phyloP scores from a whole-genome alignment of 2,113 vertebrate genomes.

The Nesoenas mayeri region DNA sequence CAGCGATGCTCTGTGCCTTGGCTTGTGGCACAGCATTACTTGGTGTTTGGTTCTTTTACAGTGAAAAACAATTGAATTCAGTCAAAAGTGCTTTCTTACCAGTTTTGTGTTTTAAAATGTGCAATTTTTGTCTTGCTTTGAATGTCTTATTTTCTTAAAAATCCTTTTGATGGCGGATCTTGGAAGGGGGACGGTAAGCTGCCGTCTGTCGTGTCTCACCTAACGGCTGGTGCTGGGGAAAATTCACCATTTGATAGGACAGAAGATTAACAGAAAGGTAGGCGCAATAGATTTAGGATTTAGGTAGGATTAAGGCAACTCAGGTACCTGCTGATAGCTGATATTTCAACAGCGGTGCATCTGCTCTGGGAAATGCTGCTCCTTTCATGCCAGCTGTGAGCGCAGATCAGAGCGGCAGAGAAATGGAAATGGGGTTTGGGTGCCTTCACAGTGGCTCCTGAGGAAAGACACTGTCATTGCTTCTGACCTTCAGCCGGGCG shows the following conservation, averaged over 20 bases:
- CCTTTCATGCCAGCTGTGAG: neutral
- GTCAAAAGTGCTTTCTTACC: neutral
- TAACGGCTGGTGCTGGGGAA: neutral
- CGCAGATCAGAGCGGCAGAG: neutral
- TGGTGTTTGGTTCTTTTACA: neutral
- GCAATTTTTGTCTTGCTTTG: neutral
- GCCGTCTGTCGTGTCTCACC: neutral
- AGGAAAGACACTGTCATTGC: neutral
- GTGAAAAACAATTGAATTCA: neutral
- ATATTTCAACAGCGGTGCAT: conserved; percentile 19
- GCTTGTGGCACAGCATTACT: fast-evolving
- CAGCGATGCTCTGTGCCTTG: neutral
- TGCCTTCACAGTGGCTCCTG: fast-evolving
- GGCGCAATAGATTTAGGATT: conserved; percentile 6
- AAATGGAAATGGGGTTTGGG: neutral
- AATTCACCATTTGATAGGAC: neutral
- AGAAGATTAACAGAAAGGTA: conserved; percentile 17
- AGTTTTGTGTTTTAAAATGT: neutral
- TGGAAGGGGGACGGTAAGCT: neutral
- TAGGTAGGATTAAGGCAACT: conserved; percentile 52
- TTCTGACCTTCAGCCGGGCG: neutral
- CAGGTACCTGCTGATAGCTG: conserved; percentile 57
- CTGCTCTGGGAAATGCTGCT: neutral
- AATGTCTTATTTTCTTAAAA: neutral
- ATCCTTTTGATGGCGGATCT: neutral